Evolutionary conservation across 2,888 invertebrate species (phyloP), one percentile per base, ranked within the genome.

Genomic region (Drosophila lacicola): DNA sequence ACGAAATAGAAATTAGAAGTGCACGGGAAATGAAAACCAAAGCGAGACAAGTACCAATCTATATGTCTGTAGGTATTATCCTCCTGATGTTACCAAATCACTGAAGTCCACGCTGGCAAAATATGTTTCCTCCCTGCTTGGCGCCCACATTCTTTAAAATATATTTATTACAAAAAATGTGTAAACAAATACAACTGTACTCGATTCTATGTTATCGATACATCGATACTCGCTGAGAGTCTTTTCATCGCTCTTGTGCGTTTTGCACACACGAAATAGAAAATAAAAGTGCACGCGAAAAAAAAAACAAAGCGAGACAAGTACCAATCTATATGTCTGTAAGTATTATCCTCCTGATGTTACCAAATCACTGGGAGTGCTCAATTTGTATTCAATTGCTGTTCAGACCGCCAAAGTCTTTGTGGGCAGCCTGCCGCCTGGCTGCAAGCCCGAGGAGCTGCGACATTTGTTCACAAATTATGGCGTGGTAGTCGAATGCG

Each of bases 401-500:
- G 63, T 71, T 53, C 93, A 93, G 70, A 93, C 95, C 94, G 95
- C 95, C 66, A 98, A 98, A 93, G 96, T 98, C 82, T 98, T 98
- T 94, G 97, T 98, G 90, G 98, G 98, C 76, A 97, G 98, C 93
- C 93, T 98, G 91, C 96, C 97, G 64, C 96, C 96, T 86, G 96
- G 96, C 85, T 96, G 97, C 78, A 96, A 96, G 88, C 95, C 96
- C 60, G 96, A 96, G 86, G 97, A 98, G 87, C 93, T 98, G 47
- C 94, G 96, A 49, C 95, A 95, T 77, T 93, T 98, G 53, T 98
- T 98, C 93, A 95, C 96, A 80, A 95, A 96, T 56, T 97, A 96
- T 92, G 98, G 98, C 47, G 94, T 94, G 61, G 98, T 98, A 6
- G 96, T 96, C 17, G 98, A 98, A 92, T 98, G 98, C 92, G 98